A percentile compares a stretch with the other conserved stretches of the same genome.
These are phyloP conservation scores for Scleropages formosus DNA, from an alignment of 2,797 vertebrate genomes.

Conservation along the genomic window DNA sequence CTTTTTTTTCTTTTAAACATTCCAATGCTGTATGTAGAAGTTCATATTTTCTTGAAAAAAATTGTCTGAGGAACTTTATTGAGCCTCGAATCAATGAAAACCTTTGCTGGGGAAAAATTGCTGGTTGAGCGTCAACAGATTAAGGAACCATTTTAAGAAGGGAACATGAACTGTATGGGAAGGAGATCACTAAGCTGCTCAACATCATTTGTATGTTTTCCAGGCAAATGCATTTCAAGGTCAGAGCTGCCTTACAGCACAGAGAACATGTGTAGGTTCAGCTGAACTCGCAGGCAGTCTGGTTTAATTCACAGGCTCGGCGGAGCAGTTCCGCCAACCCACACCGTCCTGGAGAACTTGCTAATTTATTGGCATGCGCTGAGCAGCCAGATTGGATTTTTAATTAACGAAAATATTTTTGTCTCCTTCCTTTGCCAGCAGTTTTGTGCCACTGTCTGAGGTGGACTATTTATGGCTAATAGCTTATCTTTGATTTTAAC, in stretches of 20 bases:
- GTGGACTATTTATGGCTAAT: background rate
- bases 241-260: background rate
- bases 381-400: conserved; percentile 14
- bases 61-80: no score
- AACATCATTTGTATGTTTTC: background rate
- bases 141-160: background rate
- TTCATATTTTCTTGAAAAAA: no score
- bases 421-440: conserved; percentile 15
- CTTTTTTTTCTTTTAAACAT: background rate
- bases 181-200: background rate
- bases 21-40: no score
- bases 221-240: conserved; percentile 5
- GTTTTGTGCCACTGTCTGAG: background rate
- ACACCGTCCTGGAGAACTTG: conserved; percentile 17
- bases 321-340: conserved; percentile 7
- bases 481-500: background rate
- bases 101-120: no score
- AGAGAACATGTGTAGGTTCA: background rate
- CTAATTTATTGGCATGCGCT: conserved; percentile 4
- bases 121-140: background rate
- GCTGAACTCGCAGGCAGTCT: background rate
- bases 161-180: background rate
- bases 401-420: conserved; percentile 30
- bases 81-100: no score
- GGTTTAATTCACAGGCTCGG: conserved; percentile 8